Percentiles rank a stretch among this genome's conserved stretches.
Evolutionary conservation across 2,888 invertebrate genomes (phyloP).

Genomic region (Xestoiulus laeticollis): DNA sequence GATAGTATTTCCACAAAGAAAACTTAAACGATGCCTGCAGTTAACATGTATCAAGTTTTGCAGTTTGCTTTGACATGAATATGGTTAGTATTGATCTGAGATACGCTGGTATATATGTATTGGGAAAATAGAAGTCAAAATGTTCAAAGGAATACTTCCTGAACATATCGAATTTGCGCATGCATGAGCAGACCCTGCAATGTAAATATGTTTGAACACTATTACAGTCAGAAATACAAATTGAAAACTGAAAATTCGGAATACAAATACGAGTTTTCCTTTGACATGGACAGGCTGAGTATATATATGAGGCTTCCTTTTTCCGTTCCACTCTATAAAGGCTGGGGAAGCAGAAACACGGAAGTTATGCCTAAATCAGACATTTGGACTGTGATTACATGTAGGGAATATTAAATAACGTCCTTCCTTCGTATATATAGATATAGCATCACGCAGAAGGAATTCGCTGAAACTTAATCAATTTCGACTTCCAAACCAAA

Average conservation of each 20-base stretch:
- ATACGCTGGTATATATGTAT: too few relatives aligned
- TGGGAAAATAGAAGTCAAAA: too few relatives aligned
- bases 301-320: not conserved
- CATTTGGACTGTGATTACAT: not conserved
- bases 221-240: constrained; percentile 24
- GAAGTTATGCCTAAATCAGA: constrained; percentile 7
- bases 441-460: not conserved
- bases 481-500: constrained; percentile 6
- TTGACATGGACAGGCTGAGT: constrained; percentile 17
- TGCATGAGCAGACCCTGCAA: constrained; percentile 16
- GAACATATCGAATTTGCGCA: not conserved
- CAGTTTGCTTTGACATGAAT: too few relatives aligned
- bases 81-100: too few relatives aligned
- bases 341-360: not conserved
- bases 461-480: constrained; percentile 27
- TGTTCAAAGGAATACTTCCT: not conserved
- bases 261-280: not conserved
- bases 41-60: too few relatives aligned
- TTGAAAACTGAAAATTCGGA: constrained; percentile 16
- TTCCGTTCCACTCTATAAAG: not conserved
- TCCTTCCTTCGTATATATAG: not conserved
- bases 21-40: too few relatives aligned
- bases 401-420: constrained; percentile 5
- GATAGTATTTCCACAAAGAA: too few relatives aligned
- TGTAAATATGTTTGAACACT: constrained; percentile 8